Evolutionary conservation across 2,888 invertebrate species (phyloP), one percentile per base, ranked within the genome.

Genomic region (Apantesis nais): DNA sequence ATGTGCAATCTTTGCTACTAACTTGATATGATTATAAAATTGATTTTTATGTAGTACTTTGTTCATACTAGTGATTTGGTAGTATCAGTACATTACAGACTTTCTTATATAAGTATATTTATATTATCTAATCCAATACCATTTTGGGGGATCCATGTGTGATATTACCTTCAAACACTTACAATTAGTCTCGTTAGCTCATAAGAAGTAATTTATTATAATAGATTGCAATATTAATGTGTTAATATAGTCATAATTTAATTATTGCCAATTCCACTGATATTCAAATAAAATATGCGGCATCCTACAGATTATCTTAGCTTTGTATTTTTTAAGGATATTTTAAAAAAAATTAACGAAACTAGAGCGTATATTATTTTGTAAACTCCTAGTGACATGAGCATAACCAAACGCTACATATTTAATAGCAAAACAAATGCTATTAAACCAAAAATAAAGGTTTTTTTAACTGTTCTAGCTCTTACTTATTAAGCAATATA

Each of bases 11-110:
- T n/a, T 62, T 62, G 66, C 67, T 80, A 66, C 67, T 70, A 71
- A 74, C 71, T 75, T 39, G 64, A 41, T 52, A 70, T 52, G 60
- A 25, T 31, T 61, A 41, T 60, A 12, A 63, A 16, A 48, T 37
- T 19, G 8, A 62, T 62, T 62, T 61, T 60, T 12, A 68, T 63
- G 29, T 69, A 60, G 60, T 70, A 65, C 37, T 44, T 66, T 19
- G 61, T 48, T 41, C 11, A 29, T 66, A 31, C 37, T 66, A 61
- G 73, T 75, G 71, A 78, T 66, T 72, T 74, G 71, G 81, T 81
- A 74, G 81, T 76, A 66, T 55, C 62, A 61, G 64, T 69, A 52
- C 70, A 22, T 68, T 74, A 69, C 14, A 55, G 4, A 72, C 64
- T 34, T 58, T 77, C 68, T 71, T 69, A 62, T 4, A 70, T 66